phyloP scores from a whole-genome alignment of 1,140 invertebrate species.

The Dendroctonus ponderosae region DNA sequence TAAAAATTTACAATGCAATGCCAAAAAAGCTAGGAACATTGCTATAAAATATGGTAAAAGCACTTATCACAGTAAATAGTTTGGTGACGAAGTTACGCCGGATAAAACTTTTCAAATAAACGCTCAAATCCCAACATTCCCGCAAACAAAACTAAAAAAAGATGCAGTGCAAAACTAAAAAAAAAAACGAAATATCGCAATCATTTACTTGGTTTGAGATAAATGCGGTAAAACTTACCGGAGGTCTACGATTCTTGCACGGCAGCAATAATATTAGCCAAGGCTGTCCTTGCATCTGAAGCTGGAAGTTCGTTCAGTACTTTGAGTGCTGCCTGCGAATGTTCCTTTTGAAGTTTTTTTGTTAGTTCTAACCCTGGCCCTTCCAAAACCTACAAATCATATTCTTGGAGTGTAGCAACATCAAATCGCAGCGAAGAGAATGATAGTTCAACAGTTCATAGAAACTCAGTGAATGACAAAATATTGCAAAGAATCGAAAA shows the following conservation, averaged over 20 bases:
- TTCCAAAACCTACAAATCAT: slow-evolving; percentile 40
- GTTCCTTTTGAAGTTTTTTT: slow-evolving; percentile 71
- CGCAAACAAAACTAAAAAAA: too few species aligned
- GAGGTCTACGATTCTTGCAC: slow-evolving; percentile 57
- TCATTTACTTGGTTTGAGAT: too few species aligned
- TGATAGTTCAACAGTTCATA: neutral
- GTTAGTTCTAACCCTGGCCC: slow-evolving; percentile 74
- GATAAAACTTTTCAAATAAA: too few species aligned
- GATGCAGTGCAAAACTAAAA: neutral
- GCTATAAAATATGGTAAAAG: too few species aligned
- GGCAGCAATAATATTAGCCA: slow-evolving; percentile 77
- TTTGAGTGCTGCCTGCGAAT: slow-evolving; percentile 71
- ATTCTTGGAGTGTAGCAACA: neutral
- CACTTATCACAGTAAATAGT: slow-evolving; percentile 8
- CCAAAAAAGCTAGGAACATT: too few species aligned
- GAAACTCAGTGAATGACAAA: too few species aligned
- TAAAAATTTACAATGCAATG: too few species aligned
- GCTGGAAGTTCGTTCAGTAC: slow-evolving; percentile 71
- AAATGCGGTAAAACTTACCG: too few species aligned
- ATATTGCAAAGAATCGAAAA: neutral
- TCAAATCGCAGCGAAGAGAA: neutral
- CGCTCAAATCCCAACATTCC: too few species aligned
- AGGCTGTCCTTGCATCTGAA: slow-evolving; percentile 71
- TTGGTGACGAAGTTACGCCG: neutral
- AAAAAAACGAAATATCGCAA: neutral